Conservation (phyloP, 2,797 vertebrate genomes). For the Darevskia nairensis region DNA sequence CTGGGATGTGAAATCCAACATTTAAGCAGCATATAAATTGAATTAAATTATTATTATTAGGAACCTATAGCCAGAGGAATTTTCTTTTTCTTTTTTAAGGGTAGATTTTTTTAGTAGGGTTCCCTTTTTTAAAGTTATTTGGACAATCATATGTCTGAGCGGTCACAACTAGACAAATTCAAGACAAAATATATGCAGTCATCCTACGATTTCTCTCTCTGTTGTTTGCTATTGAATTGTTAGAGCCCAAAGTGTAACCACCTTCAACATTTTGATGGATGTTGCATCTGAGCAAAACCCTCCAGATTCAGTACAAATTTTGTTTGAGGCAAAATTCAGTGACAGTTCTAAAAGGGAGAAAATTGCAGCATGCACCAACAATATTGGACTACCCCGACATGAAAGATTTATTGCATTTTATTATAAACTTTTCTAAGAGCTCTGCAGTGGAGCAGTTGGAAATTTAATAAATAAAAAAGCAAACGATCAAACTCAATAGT, state of each 20-base stretch:
- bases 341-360: background rate
- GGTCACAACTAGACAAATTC: background rate
- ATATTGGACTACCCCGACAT: background rate
- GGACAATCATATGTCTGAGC: background rate
- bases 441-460: background rate
- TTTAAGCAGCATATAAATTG: background rate
- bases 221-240: background rate
- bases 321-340: background rate
- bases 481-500: background rate
- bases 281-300: background rate
- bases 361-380: background rate
- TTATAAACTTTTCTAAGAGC: background rate
- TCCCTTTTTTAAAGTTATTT: background rate
- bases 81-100: background rate
- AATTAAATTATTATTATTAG: too few species aligned
- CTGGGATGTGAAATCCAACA: background rate
- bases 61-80: too few species aligned
- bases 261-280: background rate
- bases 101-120: background rate
- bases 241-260: background rate
- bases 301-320: background rate
- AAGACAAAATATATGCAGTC: too few species aligned
- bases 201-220: background rate
- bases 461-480: background rate
- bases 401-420: background rate